A percentile compares a stretch with the other conserved stretches of the same genome.
Conservation (phyloP, 2,113 vertebrate species). For the Alethe diademata region DNA sequence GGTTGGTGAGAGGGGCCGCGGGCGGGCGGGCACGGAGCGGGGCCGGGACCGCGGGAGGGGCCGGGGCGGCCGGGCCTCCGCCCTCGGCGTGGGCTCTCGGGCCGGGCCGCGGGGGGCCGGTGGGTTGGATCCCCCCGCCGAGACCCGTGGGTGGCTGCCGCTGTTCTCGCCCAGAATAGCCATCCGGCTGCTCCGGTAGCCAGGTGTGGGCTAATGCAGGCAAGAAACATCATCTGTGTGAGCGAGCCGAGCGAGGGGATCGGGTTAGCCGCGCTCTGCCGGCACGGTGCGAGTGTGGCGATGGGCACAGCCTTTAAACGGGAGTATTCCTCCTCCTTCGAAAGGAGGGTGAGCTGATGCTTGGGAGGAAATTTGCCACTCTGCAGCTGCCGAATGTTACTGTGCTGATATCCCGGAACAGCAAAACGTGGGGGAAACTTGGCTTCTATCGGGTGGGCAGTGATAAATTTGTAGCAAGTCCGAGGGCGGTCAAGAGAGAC, state of each 20-base stretch:
- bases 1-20: not conserved
- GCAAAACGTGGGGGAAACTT: not conserved
- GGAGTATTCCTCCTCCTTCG: accelerated
- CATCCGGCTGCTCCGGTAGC: not conserved
- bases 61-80: not conserved
- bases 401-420: not conserved
- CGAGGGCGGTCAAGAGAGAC: accelerated
- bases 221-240: accelerated
- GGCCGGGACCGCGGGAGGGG: not conserved
- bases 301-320: not conserved
- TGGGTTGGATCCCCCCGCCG: not conserved
- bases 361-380: accelerated
- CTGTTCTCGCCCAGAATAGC: not conserved
- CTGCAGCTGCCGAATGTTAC: accelerated
- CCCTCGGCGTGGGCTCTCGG: not conserved
- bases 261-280: not conserved
- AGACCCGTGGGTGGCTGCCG: not conserved
- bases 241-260: not conserved
- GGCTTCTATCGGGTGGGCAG: not conserved
- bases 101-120: not conserved
- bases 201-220: accelerated
- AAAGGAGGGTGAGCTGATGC: not conserved
- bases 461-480: not conserved
- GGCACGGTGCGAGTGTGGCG: accelerated
- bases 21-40: not conserved